A percentile compares a stretch with the other conserved stretches of the same genome.
These are phyloP conservation scores for Silurus lanzhouensis DNA, from an alignment of 2,797 vertebrate species.

Conservation along the genomic window DNA sequence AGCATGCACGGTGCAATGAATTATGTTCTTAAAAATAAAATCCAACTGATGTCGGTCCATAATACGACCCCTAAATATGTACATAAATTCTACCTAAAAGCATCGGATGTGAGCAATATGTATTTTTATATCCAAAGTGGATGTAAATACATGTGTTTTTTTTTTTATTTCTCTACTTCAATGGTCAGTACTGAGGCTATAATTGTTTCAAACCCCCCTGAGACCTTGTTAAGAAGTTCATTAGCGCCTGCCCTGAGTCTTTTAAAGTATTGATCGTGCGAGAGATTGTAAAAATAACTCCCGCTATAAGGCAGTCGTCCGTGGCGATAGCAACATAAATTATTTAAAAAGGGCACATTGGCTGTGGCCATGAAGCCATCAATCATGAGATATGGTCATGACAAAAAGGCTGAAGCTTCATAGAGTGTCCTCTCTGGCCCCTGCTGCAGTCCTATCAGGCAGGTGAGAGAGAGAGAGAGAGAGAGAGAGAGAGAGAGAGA, in stretches of 20 bases:
- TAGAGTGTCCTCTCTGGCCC: slow-evolving; percentile 85
- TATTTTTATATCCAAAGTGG: slow-evolving; percentile 11
- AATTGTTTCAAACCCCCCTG: slow-evolving; percentile 76
- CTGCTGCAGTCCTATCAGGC: slow-evolving; percentile 97
- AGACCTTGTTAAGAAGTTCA: slow-evolving; percentile 81
- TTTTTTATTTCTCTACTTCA: slow-evolving; percentile 53
- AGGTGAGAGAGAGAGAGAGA: slow-evolving; percentile 69
- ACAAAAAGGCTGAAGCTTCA: slow-evolving; percentile 93
- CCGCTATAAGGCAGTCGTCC: slow-evolving; percentile 96
- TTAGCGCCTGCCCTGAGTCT: slow-evolving; percentile 87
- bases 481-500: slow-evolving; percentile 21
- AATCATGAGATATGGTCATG: slow-evolving; percentile 98
- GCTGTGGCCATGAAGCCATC: slow-evolving; percentile 98
- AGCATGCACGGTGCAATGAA: neutral
- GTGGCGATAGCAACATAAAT: slow-evolving; percentile 98
- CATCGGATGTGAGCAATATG: neutral
- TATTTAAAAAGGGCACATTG: slow-evolving; percentile 99
- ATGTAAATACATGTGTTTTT: slow-evolving; percentile 54
- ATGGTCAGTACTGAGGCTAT: slow-evolving; percentile 65
- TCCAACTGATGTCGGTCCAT: no score
- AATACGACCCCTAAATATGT: neutral
- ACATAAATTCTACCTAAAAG: neutral
- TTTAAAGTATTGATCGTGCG: slow-evolving; percentile 90
- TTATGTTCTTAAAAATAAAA: neutral
- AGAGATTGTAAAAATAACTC: slow-evolving; percentile 98